Evolutionary conservation across 1,140 invertebrate species (phyloP).

Genomic region (Potamilus streckersoni): DNA sequence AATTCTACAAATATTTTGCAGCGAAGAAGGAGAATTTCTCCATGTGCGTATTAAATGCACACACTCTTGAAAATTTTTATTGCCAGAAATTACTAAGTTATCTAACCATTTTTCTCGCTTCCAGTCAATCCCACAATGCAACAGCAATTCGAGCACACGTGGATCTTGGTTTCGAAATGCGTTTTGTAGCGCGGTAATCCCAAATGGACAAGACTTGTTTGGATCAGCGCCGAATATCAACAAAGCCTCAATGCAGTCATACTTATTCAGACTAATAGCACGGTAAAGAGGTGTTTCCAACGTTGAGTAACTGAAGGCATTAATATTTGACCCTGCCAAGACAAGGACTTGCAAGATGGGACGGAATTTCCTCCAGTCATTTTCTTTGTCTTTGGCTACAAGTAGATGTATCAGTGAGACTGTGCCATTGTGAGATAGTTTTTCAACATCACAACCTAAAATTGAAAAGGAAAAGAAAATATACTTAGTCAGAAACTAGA

Average conservation of each 20-base stretch:
- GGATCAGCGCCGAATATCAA: conserved; percentile 17
- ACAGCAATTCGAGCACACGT: not conserved
- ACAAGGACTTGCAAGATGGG: conserved; percentile 6
- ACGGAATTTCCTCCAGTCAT: conserved; percentile 6
- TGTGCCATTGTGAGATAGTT: not conserved
- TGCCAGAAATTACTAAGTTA: not conserved
- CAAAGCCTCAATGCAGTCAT: conserved; percentile 4
- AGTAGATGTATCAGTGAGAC: conserved; percentile 1
- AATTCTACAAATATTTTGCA: conserved; percentile 10
- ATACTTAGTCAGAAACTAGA: too few species aligned
- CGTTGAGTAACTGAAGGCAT: conserved; percentile 4
- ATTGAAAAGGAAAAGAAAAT: not conserved
- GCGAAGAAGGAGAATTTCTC: not conserved
- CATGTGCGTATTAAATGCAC: not conserved
- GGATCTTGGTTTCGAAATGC: conserved; percentile 8
- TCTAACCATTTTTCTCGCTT: conserved; percentile 17
- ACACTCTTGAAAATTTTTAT: not conserved
- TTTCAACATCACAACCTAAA: conserved; percentile 14
- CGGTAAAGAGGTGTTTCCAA: conserved; percentile 18
- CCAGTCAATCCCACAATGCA: conserved; percentile 20
- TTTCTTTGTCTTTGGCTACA: not conserved
- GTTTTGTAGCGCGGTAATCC: conserved; percentile 11
- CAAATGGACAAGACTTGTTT: conserved; percentile 19
- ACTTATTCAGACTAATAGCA: conserved; percentile 7
- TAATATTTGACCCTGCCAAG: conserved; percentile 6